Conservation (phyloP, 2,113 vertebrate species). For the Budorcas taxicolor region DNA sequence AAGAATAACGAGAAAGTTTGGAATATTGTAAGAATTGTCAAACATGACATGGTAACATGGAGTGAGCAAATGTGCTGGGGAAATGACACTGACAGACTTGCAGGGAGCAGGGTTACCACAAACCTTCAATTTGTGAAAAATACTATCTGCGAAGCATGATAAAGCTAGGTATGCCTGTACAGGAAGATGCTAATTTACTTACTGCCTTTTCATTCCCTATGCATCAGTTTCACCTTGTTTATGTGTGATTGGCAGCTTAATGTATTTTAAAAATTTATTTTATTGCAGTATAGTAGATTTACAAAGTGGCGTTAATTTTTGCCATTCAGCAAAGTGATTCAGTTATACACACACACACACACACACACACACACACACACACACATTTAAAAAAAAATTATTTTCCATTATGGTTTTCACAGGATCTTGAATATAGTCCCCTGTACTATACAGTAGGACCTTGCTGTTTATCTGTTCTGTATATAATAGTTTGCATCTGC, state of each 20-base stretch:
- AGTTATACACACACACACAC: not conserved
- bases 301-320: not conserved
- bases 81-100: not conserved
- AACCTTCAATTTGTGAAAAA: not conserved
- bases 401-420: not conserved
- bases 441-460: not conserved
- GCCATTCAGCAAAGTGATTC: not conserved
- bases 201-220: not conserved
- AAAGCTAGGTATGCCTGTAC: not conserved
- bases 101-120: not conserved
- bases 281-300: not conserved
- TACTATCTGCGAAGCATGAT: not conserved
- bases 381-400: not conserved
- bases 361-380: not conserved
- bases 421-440: not conserved
- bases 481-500: not conserved
- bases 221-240: constrained; percentile 49
- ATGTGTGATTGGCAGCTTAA: constrained; percentile 9
- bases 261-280: constrained; percentile 35
- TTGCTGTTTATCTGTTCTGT: not conserved
- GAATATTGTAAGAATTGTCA: not conserved
- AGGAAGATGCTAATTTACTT: constrained; percentile 46
- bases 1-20: not conserved
- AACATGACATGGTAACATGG: not conserved
- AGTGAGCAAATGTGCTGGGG: not conserved